Evolutionary conservation across 2,113 vertebrate genomes (phyloP).

Genomic region (Paratilapia polleni): DNA sequence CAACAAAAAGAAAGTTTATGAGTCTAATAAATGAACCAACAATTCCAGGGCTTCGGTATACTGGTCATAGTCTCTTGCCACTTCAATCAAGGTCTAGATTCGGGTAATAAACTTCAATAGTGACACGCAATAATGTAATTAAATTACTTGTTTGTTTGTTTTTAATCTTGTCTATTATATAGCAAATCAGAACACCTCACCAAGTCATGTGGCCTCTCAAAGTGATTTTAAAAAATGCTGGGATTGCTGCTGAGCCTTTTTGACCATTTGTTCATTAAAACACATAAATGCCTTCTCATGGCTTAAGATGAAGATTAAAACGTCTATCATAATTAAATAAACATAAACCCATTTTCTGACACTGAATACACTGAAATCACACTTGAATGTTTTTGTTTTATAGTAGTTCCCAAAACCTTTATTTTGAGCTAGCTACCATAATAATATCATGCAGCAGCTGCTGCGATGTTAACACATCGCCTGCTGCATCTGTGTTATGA

Average conservation of each 20-base stretch:
- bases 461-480: slow-evolving; percentile 30
- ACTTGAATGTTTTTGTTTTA: neutral
- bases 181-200: neutral
- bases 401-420: neutral
- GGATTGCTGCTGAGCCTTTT: neutral
- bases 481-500: slow-evolving; percentile 68
- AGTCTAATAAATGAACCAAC: slow-evolving; percentile 1
- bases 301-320: neutral
- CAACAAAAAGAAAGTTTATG: neutral
- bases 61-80: neutral
- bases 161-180: neutral
- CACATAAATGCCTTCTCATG: neutral
- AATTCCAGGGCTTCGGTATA: neutral
- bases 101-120: neutral
- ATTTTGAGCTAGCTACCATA: slow-evolving; percentile 7
- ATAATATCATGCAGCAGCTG: slow-evolving; percentile 38
- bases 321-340: neutral
- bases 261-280: neutral
- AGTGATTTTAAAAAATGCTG: neutral
- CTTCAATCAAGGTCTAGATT: neutral
- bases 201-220: neutral
- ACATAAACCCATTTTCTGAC: neutral
- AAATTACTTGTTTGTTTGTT: neutral
- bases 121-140: neutral
- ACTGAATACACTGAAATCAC: neutral